Evolutionary conservation across 2,888 invertebrate genomes (phyloP).

Genomic region (Odontocerum albicorne): DNA sequence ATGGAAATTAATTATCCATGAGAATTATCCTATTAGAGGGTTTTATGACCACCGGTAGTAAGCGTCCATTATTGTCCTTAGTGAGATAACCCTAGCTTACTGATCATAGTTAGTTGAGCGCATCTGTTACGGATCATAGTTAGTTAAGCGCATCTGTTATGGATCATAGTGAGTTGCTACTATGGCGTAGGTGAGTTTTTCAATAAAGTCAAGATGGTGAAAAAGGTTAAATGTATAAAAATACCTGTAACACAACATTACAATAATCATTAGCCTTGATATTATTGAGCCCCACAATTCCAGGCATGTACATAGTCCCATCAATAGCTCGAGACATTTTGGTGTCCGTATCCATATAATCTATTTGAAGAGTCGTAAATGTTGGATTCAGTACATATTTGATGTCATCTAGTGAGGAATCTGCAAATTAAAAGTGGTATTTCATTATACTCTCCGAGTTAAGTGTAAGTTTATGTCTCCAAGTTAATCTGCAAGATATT

Average conservation of each 20-base stretch:
- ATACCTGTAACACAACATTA: constrained; percentile 93
- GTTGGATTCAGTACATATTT: constrained; percentile 98
- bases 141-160: not conserved
- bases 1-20: too few relatives aligned
- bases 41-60: too few relatives aligned
- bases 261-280: constrained; percentile 99
- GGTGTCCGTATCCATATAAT: constrained; percentile 74
- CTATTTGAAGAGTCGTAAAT: constrained; percentile 82
- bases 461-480: too few relatives aligned
- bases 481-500: too few relatives aligned
- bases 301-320: constrained; percentile 94
- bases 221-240: not conserved
- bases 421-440: constrained; percentile 52
- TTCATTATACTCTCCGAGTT: too few relatives aligned
- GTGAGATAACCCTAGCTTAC: too few relatives aligned
- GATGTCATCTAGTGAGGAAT: constrained; percentile 96
- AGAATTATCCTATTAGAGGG: too few relatives aligned
- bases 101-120: too few relatives aligned
- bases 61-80: too few relatives aligned
- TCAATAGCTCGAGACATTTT: constrained; percentile 95
- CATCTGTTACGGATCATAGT: not conserved
- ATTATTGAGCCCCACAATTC: constrained; percentile 97
- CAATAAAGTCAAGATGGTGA: not conserved
- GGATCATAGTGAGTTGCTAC: too few relatives aligned
- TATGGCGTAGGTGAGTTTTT: too few relatives aligned